Conservation (phyloP, 2,113 vertebrate species). For the Nothobranchius furzeri region DNA sequence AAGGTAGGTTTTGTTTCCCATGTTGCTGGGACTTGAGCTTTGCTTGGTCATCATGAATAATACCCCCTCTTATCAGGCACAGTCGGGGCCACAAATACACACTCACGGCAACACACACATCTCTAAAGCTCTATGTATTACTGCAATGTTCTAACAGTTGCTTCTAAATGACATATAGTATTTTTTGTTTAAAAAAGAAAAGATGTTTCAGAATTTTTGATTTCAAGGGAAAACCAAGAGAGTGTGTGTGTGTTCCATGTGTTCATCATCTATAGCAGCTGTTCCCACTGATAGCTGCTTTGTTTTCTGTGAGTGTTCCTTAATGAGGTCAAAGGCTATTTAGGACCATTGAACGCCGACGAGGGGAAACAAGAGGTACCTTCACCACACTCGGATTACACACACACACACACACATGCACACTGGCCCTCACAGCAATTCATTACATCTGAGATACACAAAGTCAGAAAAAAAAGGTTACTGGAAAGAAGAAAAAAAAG, state of each 20-base stretch:
- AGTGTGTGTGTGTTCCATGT: conserved; percentile 17
- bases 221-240: background rate
- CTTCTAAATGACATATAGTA: background rate
- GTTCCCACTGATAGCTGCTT: conserved; percentile 59
- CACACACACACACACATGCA: conserved; percentile 43
- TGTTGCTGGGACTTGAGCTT: conserved; percentile 61
- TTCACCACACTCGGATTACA: conserved; percentile 42
- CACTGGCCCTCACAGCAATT: conserved; percentile 59
- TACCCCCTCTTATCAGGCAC: conserved; percentile 65
- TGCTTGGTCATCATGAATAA: conserved; percentile 74
- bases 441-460: conserved; percentile 76
- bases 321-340: conserved; percentile 79
- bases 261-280: conserved; percentile 67
- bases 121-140: too few species aligned
- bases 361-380: conserved; percentile 68
- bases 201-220: background rate
- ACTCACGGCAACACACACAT: too few species aligned
- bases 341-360: conserved; percentile 56
- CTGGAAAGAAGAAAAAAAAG: conserved; percentile 75
- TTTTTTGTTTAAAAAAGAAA: too few species aligned
- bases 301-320: conserved; percentile 71
- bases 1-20: conserved; percentile 67
- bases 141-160: background rate
- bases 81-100: conserved; percentile 17
- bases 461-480: conserved; percentile 65